A percentile compares a stretch with the other conserved stretches of the same genome.
Evolutionary conservation across 1,140 invertebrate species (phyloP).

Genomic region (Andricus grossulariae): DNA sequence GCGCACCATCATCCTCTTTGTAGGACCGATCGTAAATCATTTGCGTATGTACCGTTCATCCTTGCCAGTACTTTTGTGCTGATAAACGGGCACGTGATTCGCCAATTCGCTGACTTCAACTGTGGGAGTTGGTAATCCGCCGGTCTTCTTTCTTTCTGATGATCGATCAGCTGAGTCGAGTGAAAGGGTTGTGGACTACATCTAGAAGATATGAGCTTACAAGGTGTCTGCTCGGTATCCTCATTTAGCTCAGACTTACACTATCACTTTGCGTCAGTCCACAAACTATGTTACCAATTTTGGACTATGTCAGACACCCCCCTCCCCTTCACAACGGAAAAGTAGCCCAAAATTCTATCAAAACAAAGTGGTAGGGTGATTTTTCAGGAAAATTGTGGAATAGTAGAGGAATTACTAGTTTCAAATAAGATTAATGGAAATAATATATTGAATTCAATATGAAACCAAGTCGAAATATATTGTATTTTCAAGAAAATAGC

Average conservation of each 20-base stretch:
- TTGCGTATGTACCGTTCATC: conserved; percentile 23
- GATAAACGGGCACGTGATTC: conserved; percentile 18
- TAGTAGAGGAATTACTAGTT: too few species aligned
- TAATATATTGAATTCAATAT: too few species aligned
- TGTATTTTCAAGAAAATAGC: too few species aligned
- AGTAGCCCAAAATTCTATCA: background rate
- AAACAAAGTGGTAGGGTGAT: too few species aligned
- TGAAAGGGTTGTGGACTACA: conserved; percentile 14
- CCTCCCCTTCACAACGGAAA: too few species aligned
- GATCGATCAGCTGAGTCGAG: conserved; percentile 17
- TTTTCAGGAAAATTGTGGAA: too few species aligned
- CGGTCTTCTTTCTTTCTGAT: conserved; percentile 1
- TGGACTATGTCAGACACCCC: too few species aligned
- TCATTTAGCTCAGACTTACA: background rate
- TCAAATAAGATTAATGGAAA: too few species aligned
- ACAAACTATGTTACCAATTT: too few species aligned
- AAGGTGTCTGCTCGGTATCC: conserved; percentile 2
- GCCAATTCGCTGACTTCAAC: background rate
- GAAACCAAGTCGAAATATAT: too few species aligned
- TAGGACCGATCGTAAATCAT: conserved; percentile 23
- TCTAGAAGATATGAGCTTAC: background rate
- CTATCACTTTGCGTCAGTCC: background rate
- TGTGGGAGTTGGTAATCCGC: background rate
- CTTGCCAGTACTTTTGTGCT: conserved; percentile 15
- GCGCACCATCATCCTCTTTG: conserved; percentile 25